Evolutionary conservation across 2,888 invertebrate genomes (phyloP).

Genomic region (Machimus rusticus): DNA sequence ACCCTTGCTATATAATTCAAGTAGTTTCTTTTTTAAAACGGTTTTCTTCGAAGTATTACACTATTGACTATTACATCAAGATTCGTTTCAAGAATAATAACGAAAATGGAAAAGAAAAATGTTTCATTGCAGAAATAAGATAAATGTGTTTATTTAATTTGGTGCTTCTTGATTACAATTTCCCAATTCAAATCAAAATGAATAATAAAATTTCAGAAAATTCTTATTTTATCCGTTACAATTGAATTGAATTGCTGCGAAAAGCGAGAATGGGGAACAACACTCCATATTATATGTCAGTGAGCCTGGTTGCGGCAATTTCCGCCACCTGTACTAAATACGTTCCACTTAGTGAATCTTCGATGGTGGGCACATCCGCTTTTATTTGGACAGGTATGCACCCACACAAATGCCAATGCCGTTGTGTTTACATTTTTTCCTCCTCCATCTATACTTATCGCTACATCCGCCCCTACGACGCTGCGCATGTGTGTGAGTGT

Average conservation of each 20-base stretch:
- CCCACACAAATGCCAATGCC: not conserved
- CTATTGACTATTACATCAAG: no score
- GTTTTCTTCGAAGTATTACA: no score
- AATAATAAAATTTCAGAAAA: no score
- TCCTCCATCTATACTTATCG: not conserved
- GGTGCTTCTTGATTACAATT: no score
- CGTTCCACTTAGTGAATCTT: not conserved
- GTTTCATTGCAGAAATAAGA: no score
- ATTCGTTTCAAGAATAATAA: no score
- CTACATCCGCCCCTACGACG: not conserved
- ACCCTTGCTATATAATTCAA: no score
- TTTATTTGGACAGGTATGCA: not conserved
- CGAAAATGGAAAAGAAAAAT: no score
- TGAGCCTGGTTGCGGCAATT: not conserved
- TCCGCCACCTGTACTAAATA: not conserved
- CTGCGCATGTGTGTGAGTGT: slow-evolving; percentile 2
- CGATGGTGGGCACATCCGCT: not conserved
- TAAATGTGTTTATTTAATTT: no score
- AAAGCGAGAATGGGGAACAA: not conserved
- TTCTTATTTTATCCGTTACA: not conserved
- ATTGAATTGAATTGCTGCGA: not conserved
- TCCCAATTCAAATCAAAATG: no score
- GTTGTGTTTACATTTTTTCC: not conserved
- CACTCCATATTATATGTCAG: not conserved
- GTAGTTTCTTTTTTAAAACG: no score